Percentiles rank a stretch among this genome's conserved stretches.
Conservation (phyloP, 2,113 vertebrate species). For the Chaetorhynchus papuensis region DNA sequence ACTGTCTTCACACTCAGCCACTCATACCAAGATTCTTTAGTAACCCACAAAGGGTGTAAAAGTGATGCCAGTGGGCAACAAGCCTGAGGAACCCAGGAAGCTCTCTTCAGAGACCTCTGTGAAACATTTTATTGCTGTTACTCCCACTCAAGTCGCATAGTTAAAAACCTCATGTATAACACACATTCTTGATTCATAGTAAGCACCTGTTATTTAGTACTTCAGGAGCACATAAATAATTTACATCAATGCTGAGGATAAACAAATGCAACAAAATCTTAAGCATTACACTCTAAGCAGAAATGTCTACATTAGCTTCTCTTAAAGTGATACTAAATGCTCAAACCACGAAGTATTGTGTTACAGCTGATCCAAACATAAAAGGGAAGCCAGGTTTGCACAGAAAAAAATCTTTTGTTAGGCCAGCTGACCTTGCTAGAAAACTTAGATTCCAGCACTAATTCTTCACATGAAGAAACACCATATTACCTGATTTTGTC, state of each 20-base stretch:
- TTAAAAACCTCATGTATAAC: neutral
- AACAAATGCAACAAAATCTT: neutral
- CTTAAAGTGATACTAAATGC: neutral
- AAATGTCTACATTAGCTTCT: neutral
- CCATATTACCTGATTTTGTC: neutral
- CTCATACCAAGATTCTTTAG: neutral
- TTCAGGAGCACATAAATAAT: neutral
- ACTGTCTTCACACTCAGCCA: neutral
- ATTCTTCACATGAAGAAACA: neutral
- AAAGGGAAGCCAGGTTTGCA: neutral
- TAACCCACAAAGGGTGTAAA: neutral
- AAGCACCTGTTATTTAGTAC: neutral
- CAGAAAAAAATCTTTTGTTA: neutral
- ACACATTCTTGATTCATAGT: neutral
- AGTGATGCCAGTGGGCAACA: neutral
- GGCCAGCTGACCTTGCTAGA: neutral
- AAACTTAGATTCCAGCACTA: neutral
- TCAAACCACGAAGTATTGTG: rapidly evolving
- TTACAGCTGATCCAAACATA: neutral
- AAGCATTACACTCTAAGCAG: neutral
- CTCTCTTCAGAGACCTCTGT: neutral
- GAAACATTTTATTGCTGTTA: neutral
- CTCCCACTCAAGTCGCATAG: neutral
- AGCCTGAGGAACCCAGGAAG: neutral
- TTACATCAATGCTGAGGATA: neutral